Evolutionary conservation across 2,888 invertebrate genomes (phyloP).

Genomic region (Lochmaea capreae): DNA sequence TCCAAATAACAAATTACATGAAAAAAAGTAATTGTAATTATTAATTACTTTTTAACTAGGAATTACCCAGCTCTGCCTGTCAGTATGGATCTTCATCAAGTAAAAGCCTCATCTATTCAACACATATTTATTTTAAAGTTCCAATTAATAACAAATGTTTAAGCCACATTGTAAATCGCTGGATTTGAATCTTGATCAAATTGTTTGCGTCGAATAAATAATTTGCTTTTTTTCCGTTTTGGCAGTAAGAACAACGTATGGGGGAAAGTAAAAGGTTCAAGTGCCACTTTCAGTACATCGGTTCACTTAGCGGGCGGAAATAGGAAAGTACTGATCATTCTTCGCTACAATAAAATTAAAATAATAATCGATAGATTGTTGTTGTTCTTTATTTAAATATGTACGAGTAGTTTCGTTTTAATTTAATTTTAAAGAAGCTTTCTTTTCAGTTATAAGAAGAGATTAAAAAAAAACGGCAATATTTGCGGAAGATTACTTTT

Average conservation of each 20-base stretch:
- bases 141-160: background rate
- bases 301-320: conserved; percentile 9
- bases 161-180: background rate
- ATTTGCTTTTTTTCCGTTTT: conserved; percentile 14
- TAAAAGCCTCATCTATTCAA: too few species aligned
- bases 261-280: conserved; percentile 22
- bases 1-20: too few species aligned
- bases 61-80: too few species aligned
- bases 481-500: too few species aligned
- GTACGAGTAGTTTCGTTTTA: background rate
- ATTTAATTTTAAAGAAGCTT: background rate
- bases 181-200: background rate
- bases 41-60: too few species aligned
- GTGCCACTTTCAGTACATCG: conserved; percentile 19
- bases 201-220: background rate
- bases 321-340: conserved; percentile 20
- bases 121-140: too few species aligned
- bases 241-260: background rate
- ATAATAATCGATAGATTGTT: background rate
- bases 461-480: too few species aligned
- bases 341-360: background rate
- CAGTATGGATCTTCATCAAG: too few species aligned
- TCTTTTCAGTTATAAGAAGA: background rate
- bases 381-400: background rate
- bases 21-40: too few species aligned